Base-by-base conservation (phyloP, 2,888 invertebrate genomes). In the Formica aserva region DNA sequence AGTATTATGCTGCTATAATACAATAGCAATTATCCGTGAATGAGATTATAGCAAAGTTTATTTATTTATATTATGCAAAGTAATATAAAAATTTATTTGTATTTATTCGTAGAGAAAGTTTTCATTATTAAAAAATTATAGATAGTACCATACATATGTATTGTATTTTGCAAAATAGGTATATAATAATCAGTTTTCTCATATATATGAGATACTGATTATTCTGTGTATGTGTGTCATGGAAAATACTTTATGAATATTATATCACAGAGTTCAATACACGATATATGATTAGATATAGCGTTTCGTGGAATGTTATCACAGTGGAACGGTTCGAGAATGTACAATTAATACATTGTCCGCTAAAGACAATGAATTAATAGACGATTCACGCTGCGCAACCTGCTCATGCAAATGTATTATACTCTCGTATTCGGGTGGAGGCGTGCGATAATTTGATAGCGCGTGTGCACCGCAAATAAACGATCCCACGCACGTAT, bases 401-500 rank as follows among this genome's bases (percentile, higher is more conserved):
- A 65, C 65, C 48, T 65, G 76, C 22, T 65, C 18, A 65, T 65
- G 76, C 48, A 76, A 76, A 76, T 65, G 76, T 32, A 48, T 52
- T 48, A 35, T 48, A 13, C 15, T n/a, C 32, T 9, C 48, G 15
- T 57, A 22, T 60, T 38, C 45, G 69, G 66, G 32, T 41, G 26
- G 83, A 62, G 55, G 71, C 88, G 63, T 87, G 89, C 77, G 87
- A 89, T 83, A 83, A 77, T 86, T 87, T 84, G 88, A 83, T 67
- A 75, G 82, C 85, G 88, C 88, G 85, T 83, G 83, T 77, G 72
- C 66, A 80, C 83, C 86, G 77, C 87, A 78, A 89, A 90, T 89
- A 89, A 90, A 87, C 82, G 71, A 57, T 84, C 72, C 84, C 82
- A 78, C 83, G 78, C 75, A 48, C 57, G 48, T 15, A 60, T 26